Conservation (phyloP, 2,888 invertebrate species). For the Cyclophora punctaria region DNA sequence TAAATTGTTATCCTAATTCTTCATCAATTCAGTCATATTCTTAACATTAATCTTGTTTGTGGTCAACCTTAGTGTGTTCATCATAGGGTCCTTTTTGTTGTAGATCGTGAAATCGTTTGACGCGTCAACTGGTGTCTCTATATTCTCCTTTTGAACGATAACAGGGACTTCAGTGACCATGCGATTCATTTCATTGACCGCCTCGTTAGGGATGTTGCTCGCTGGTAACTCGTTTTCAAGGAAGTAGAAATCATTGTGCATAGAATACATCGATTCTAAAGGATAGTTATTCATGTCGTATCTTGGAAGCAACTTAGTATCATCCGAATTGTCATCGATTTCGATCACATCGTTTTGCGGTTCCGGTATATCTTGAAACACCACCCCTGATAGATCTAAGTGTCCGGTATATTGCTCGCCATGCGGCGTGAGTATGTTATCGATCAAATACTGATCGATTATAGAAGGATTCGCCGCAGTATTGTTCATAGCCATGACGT, state of each 20-base stretch:
- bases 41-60: slow-evolving; percentile 68
- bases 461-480: slow-evolving; percentile 44
- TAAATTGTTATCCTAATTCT: slow-evolving; percentile 35
- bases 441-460: slow-evolving; percentile 61
- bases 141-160: slow-evolving; percentile 45
- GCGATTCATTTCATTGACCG: slow-evolving; percentile 47
- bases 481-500: slow-evolving; percentile 47
- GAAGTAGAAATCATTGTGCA: slow-evolving; percentile 67
- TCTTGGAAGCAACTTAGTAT: slow-evolving; percentile 57
- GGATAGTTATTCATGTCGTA: slow-evolving; percentile 60
- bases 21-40: slow-evolving; percentile 64
- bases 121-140: slow-evolving; percentile 34
- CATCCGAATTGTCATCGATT: slow-evolving; percentile 67
- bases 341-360: slow-evolving; percentile 64
- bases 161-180: slow-evolving; percentile 55
- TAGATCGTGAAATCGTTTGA: slow-evolving; percentile 45
- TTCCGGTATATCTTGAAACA: slow-evolving; percentile 47
- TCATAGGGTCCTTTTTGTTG: slow-evolving; percentile 65
- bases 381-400: slow-evolving; percentile 49
- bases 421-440: slow-evolving; percentile 39
- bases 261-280: slow-evolving; percentile 55
- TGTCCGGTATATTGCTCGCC: slow-evolving; percentile 59
- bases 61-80: slow-evolving; percentile 59
- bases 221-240: slow-evolving; percentile 52
- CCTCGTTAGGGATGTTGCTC: slow-evolving; percentile 37